Evolutionary conservation across 2,888 invertebrate genomes (phyloP).

Genomic region (Xanthia icteritia): DNA sequence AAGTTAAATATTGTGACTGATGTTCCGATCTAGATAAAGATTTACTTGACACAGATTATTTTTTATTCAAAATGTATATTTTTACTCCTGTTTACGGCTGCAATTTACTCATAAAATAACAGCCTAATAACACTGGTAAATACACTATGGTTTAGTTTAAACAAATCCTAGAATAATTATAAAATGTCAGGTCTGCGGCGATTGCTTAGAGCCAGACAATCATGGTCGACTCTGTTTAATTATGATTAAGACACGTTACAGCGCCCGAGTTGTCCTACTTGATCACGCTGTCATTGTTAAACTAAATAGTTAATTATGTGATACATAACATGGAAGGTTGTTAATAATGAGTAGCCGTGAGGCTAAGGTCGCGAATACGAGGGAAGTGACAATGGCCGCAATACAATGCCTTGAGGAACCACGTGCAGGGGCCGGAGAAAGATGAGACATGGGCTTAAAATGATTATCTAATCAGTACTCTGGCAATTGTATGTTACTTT

Average conservation of each 20-base stretch:
- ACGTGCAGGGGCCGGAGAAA: not conserved
- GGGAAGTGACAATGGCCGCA: constrained; percentile 37
- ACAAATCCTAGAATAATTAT: not conserved
- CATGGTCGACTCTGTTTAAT: constrained; percentile 50
- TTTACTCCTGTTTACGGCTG: constrained; percentile 15
- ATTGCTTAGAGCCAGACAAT: constrained; percentile 23
- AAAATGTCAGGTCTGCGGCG: not conserved
- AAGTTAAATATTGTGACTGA: not conserved
- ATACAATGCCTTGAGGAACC: constrained; percentile 37
- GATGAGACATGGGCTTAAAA: not conserved
- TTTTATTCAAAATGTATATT: constrained; percentile 6
- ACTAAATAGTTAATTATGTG: constrained; percentile 49
- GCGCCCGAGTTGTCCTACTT: constrained; percentile 20
- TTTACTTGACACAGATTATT: constrained; percentile 53
- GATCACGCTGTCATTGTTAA: constrained; percentile 40
- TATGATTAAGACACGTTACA: constrained; percentile 36
- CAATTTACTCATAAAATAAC: not conserved
- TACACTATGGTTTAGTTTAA: not conserved
- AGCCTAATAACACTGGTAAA: not conserved
- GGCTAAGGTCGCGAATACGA: constrained; percentile 30
- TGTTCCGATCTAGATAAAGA: constrained; percentile 2
- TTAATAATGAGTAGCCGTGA: constrained; percentile 25
- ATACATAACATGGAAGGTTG: constrained; percentile 36
- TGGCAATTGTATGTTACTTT: no score
- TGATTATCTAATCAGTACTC: not conserved